These are phyloP conservation scores for Gouania willdenowi DNA, from an alignment of 2,797 vertebrate species.

Conservation along the genomic window DNA sequence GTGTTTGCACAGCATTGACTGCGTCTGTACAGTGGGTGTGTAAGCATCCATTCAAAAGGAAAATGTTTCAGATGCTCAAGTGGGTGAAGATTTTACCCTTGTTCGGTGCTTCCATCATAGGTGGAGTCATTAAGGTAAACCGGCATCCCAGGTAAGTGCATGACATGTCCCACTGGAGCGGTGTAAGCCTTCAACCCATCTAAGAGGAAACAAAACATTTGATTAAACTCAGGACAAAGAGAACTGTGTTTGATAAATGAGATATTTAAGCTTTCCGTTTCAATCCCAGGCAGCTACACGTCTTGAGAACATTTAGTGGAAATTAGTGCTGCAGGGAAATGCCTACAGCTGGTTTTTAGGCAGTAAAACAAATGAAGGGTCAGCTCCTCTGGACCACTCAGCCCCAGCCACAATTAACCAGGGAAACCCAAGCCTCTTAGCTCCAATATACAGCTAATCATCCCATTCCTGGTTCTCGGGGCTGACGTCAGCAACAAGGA, in stretches of 20 bases:
- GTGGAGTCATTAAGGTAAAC: conserved; percentile 90
- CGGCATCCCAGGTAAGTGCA: conserved; percentile 75
- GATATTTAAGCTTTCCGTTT: conserved; percentile 1
- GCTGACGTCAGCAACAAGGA: conserved; percentile 32
- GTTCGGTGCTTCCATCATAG: conserved; percentile 83
- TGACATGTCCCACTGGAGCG: conserved; percentile 83
- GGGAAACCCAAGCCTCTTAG: conserved; percentile 33
- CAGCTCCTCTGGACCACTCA: conserved; percentile 1
- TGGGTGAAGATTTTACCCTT: conserved; percentile 71
- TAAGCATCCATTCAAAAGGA: conserved; percentile 11
- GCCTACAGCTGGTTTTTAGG: conserved; percentile 24
- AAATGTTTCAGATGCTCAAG: background rate
- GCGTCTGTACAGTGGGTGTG: conserved; percentile 2
- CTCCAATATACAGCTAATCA: conserved; percentile 48
- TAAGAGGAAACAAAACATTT: conserved; percentile 49
- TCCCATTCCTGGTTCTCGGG: conserved; percentile 15
- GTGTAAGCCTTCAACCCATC: conserved; percentile 88
- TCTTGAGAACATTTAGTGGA: conserved; percentile 4
- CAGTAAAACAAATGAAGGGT: conserved; percentile 39
- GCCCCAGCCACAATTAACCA: conserved; percentile 23
- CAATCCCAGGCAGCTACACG: conserved; percentile 1
- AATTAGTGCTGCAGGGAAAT: conserved; percentile 10
- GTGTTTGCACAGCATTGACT: conserved; percentile 2
- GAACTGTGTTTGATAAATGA: too few relatives aligned
- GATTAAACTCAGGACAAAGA: too few relatives aligned